Evolutionary conservation across 1,140 invertebrate species (phyloP), one percentile per base, ranked within the genome.

Genomic region (Oncopodura yosiiana): DNA sequence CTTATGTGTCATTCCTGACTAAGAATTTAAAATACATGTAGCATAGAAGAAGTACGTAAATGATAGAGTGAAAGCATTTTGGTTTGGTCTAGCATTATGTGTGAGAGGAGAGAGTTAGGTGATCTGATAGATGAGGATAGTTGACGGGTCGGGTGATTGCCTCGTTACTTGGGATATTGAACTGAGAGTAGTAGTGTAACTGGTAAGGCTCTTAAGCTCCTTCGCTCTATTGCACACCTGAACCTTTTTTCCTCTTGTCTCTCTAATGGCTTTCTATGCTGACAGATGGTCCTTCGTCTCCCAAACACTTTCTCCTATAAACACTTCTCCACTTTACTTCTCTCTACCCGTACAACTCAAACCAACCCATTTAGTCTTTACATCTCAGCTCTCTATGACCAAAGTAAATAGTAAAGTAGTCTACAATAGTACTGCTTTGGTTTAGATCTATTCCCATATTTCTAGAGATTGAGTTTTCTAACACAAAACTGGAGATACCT

Each of bases 101-200:
- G 30, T n/a, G 8, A 9, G n/a, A n/a, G 8, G 30, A n/a, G n/a
- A 34, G 8, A 8, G 8, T 34, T n/a, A 39, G 34, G 12, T 37
- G 53, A 45, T 50, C 51, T 64, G 62, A 64, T 64, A 61, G 62
- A 64, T 64, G 62, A 56, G 62, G 53, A 43, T 45, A n/a, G 62
- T 64, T 64, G 62, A 64, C 62, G 62, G 62, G 52, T 59, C 29
- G 52, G 62, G 62, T 64, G 58, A 64, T 64, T 64, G 62, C 62
- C 62, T 64, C 62, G 62, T 64, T 64, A 64, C 62, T 51, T 49
- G 49, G 62, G 62, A 64, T 64, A 58, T 64, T 49, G 56, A 61
- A 61, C 56, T 61, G 52, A 64, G 61, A 59, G 58, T n/a, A n/a
- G n/a, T n/a, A n/a, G n/a, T n/a, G n/a, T n/a, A n/a, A n/a, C n/a